These are phyloP conservation scores for Spheniscus mendiculus DNA, from an alignment of 2,113 vertebrate genomes.

Conservation along the genomic window DNA sequence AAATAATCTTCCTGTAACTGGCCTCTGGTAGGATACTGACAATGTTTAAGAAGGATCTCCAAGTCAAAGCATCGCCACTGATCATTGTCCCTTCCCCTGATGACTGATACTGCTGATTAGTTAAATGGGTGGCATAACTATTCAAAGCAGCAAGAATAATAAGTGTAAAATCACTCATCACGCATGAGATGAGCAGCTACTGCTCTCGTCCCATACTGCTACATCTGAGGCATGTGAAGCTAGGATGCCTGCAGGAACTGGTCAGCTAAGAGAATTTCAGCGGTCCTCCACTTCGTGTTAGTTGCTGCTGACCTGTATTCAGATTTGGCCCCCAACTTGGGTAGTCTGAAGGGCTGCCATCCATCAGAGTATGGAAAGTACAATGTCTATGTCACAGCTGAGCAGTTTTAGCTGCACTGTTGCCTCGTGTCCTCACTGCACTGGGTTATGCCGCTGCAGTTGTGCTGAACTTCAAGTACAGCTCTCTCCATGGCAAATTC, in stretches of 20 bases:
- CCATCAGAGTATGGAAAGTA: background rate
- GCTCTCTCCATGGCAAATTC: background rate
- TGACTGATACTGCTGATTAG: background rate
- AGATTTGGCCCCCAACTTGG: background rate
- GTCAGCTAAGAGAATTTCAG: background rate
- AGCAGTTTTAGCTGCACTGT: background rate
- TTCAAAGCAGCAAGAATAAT: background rate
- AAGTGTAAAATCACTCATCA: background rate
- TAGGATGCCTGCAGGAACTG: background rate
- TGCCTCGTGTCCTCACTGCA: background rate
- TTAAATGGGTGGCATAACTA: background rate
- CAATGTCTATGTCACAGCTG: background rate
- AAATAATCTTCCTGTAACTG: background rate
- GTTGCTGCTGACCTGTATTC: background rate
- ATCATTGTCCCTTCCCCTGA: background rate
- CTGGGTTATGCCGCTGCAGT: rapidly evolving
- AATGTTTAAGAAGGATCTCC: background rate
- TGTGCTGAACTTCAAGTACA: background rate
- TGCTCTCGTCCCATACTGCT: background rate
- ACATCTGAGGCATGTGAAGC: background rate
- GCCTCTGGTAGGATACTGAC: background rate
- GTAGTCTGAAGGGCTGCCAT: background rate
- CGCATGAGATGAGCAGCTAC: background rate
- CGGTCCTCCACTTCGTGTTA: rapidly evolving
- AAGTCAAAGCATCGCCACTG: background rate